Percentiles rank a stretch among this genome's conserved stretches.
phyloP scores from a whole-genome alignment of 2,888 invertebrate genomes.

The Galeruca laticollis region DNA sequence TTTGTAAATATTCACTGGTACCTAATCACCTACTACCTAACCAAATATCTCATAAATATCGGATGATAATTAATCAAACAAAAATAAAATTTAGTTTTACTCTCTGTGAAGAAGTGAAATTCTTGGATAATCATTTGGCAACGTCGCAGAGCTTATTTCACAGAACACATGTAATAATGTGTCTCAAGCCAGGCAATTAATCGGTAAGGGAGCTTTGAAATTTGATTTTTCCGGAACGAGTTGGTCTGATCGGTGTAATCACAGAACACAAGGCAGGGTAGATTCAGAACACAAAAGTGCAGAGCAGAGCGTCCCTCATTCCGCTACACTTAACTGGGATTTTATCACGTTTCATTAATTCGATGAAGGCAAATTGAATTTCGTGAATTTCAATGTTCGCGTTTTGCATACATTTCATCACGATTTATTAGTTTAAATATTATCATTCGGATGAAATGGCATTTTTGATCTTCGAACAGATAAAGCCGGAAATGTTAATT shows the following conservation, averaged over 20 bases:
- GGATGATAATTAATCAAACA: no score
- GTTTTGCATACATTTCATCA: slow-evolving; percentile 43
- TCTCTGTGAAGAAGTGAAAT: no score
- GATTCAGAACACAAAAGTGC: slow-evolving; percentile 34
- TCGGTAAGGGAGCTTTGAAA: slow-evolving; percentile 62
- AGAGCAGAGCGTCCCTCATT: slow-evolving; percentile 55
- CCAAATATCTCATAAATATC: no score
- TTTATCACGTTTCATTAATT: slow-evolving; percentile 63
- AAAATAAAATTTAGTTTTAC: no score
- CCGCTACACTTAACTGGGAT: slow-evolving; percentile 61
- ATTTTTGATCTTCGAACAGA: slow-evolving; percentile 15
- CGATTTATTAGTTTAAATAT: slow-evolving; percentile 49
- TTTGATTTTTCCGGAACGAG: slow-evolving; percentile 64
- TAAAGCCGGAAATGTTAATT: slow-evolving; percentile 16
- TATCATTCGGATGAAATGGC: slow-evolving; percentile 24
- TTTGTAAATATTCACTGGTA: no score
- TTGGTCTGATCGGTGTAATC: slow-evolving; percentile 61
- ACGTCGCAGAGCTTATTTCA: slow-evolving; percentile 1
- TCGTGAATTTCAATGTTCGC: slow-evolving; percentile 60
- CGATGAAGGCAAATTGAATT: slow-evolving; percentile 60
- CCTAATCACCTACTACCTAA: no score
- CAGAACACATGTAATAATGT: slow-evolving; percentile 53
- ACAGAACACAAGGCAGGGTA: slow-evolving; percentile 50
- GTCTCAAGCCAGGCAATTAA: slow-evolving; percentile 61
- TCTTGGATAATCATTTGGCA: slow-evolving; percentile 9